Evolutionary conservation across 35 echinoderm and acorn worm genomes (phyloP).

Genomic region (Ophioderma brevispina): DNA sequence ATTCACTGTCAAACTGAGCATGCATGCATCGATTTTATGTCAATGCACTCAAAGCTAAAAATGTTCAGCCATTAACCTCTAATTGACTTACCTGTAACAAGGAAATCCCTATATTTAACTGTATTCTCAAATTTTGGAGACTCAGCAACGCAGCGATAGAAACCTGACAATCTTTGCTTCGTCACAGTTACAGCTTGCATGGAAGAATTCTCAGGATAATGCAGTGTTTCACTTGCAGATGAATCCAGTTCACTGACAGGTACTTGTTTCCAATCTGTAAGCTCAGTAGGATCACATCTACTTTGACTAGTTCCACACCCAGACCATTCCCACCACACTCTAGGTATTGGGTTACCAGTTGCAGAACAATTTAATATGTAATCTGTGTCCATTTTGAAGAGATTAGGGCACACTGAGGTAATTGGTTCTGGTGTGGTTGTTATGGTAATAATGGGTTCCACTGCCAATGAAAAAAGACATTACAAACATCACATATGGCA

Average conservation of each 20-base stretch:
- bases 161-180: background rate
- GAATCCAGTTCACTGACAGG: background rate
- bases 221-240: background rate
- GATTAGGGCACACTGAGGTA: background rate
- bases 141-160: background rate
- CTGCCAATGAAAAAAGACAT: slow-evolving; percentile 3
- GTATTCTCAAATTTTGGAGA: background rate
- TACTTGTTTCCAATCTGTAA: background rate
- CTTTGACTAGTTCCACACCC: background rate
- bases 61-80: too few species aligned
- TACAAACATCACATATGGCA: too few species aligned
- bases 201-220: background rate
- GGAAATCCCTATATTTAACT: background rate
- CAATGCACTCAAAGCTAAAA: too few species aligned
- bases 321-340: slow-evolving; percentile 31
- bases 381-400: slow-evolving; percentile 8
- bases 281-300: background rate
- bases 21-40: too few species aligned
- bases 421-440: slow-evolving; percentile 5
- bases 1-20: too few species aligned
- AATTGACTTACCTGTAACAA: background rate
- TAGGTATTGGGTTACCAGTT: slow-evolving; percentile 36
- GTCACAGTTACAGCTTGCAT: background rate
- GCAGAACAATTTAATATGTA: slow-evolving; percentile 54
- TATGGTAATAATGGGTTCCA: slow-evolving; percentile 34